Evolutionary conservation across 2,113 vertebrate genomes (phyloP), one percentile per base, ranked within the genome.

Genomic region (Callipepla squamata): DNA sequence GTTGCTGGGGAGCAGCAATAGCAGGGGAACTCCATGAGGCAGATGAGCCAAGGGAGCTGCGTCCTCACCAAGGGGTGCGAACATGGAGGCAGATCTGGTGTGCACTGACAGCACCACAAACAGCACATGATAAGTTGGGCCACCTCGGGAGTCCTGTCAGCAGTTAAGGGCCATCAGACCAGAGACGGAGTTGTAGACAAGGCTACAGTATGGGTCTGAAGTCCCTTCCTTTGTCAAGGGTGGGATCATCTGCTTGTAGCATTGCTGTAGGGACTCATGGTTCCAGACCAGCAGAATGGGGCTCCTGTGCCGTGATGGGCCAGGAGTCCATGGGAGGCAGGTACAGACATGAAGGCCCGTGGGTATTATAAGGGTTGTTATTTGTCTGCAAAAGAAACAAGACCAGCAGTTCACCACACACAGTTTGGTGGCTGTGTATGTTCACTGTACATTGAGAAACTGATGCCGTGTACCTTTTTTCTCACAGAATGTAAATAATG

Each of bases 31-130:
- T 55, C 32, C n/a, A 13, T 4, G 6, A 59, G 10, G 7, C 21
- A 13, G 5, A n/a, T 0, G 0, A 77, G 19, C 17, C 40, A n/a
- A 59, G 40, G 50, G 25, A n/a, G 34, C 6, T 0, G 1, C 73
- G 23, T 13, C 19, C 28, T 59, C 51, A 20, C 0, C 0, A 1
- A 21, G 51, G 38, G 13, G 3, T 2, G 4, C 18, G 67, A 48
- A 47, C 9, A 1, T 7, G 22, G 7, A 9, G 68, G 13, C 26
- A 84, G 61, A 87, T n/a, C 26, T 28, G 47, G 19, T 59, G 1
- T 79, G 79, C 13, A 0, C 17, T 0, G 0, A n/a, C 40, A 66
- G 63, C 50, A 4, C 5, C 15, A 9, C 20, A 3, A 3, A 2
- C 7, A 23, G 19, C 30, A 53, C 48, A 23, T 3, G 44, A 30